These are phyloP conservation scores for Andrena praecox DNA, from an alignment of 2,888 invertebrate species.

Conservation along the genomic window DNA sequence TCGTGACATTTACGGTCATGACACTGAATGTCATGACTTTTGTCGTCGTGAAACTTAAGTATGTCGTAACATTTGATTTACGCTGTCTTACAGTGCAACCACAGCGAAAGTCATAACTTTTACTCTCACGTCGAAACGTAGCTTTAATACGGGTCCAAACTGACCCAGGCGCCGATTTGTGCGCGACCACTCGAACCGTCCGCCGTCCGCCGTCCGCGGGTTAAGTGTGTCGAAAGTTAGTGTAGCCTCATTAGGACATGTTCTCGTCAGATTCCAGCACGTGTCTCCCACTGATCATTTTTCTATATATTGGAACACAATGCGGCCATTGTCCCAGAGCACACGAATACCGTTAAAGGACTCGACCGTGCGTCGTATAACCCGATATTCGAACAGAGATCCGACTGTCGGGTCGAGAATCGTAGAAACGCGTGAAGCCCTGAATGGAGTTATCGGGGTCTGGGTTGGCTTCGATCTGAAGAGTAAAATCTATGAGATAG, in stretches of 20 bases:
- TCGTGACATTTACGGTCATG: too few relatives aligned
- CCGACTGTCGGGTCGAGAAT: slow-evolving; percentile 60
- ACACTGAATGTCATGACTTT: too few relatives aligned
- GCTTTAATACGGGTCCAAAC: too few relatives aligned
- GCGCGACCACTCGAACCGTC: too few relatives aligned
- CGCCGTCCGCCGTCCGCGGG: too few relatives aligned
- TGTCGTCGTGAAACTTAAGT: too few relatives aligned
- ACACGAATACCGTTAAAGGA: slow-evolving; percentile 36
- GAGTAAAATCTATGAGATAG: not conserved
- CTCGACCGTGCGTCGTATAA: slow-evolving; percentile 40
- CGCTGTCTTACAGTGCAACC: too few relatives aligned
- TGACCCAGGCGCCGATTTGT: too few relatives aligned
- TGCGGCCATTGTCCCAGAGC: slow-evolving; percentile 50
- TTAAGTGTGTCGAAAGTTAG: not conserved
- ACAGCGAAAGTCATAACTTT: too few relatives aligned
- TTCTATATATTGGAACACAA: slow-evolving; percentile 41
- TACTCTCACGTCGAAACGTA: too few relatives aligned
- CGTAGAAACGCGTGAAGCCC: slow-evolving; percentile 56
- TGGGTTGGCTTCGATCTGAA: not conserved
- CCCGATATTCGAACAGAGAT: slow-evolving; percentile 68
- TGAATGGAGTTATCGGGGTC: slow-evolving; percentile 18
- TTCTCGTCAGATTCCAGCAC: not conserved
- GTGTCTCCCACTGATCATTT: slow-evolving; percentile 1
- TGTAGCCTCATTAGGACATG: not conserved
- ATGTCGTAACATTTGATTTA: too few relatives aligned